Evolutionary conservation across 1,140 invertebrate genomes (phyloP).

Genomic region (Dinoponera quadriceps): DNA sequence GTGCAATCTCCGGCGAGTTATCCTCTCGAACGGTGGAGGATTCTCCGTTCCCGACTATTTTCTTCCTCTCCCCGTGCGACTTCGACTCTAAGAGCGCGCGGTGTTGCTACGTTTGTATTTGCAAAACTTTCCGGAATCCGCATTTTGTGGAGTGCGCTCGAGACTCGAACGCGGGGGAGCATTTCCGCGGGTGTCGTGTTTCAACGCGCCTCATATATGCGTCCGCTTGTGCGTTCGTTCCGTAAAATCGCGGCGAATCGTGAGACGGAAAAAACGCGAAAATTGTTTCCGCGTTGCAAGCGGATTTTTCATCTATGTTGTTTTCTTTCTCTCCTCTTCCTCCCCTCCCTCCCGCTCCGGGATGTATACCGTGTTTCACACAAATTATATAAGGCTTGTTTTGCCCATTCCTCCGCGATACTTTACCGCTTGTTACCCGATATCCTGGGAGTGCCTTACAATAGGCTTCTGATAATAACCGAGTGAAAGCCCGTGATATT

Average conservation of each 20-base stretch:
- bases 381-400: constrained; percentile 62
- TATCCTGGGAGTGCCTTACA: constrained; percentile 41
- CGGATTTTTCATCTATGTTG: background rate
- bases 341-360: background rate
- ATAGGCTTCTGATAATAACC: constrained; percentile 52
- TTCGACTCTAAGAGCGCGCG: background rate
- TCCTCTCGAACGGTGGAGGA: background rate
- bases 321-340: background rate
- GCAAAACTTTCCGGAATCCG: too few species aligned
- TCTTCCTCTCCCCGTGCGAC: background rate
- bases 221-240: background rate
- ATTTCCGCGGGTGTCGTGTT: too few species aligned
- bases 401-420: constrained; percentile 38
- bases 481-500: constrained; percentile 67
- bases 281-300: constrained; percentile 2
- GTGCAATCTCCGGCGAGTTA: constrained; percentile 44
- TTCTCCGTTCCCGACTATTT: background rate
- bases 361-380: background rate
- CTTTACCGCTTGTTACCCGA: constrained; percentile 57
- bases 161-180: too few species aligned
- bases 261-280: background rate
- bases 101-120: background rate
- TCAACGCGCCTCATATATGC: too few species aligned
- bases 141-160: too few species aligned
- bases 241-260: constrained; percentile 21